phyloP scores from a whole-genome alignment of 2,797 vertebrate genomes.

The Momotus momota region DNA sequence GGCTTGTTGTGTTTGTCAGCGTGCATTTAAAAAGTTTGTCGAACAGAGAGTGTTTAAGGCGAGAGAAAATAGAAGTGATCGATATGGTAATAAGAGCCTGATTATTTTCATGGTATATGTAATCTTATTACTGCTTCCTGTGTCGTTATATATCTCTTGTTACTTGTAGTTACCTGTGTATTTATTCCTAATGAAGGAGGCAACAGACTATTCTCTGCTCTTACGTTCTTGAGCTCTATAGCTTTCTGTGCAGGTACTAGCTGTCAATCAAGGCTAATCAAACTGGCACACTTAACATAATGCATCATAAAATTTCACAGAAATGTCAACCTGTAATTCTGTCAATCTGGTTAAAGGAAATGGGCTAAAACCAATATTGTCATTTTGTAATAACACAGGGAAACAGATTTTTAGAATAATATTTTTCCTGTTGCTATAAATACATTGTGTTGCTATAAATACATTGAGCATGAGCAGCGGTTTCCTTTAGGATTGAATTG shows the following conservation, averaged over 20 bases:
- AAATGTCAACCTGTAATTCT: constrained; percentile 84
- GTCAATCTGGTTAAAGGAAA: constrained; percentile 81
- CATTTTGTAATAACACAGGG: constrained; percentile 75
- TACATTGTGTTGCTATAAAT: constrained; percentile 21
- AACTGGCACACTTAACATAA: constrained; percentile 81
- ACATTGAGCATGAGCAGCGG: neutral
- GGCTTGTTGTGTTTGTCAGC: neutral
- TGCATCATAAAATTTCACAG: constrained; percentile 83
- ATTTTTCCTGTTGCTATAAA: constrained; percentile 44
- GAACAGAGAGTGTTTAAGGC: neutral
- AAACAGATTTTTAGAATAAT: constrained; percentile 70
- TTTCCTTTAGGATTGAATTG: neutral
- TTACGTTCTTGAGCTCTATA: constrained; percentile 65
- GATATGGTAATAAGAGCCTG: neutral
- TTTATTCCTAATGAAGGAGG: constrained; percentile 54
- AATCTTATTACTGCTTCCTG: neutral
- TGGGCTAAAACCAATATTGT: constrained; percentile 80
- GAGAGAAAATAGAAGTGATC: neutral
- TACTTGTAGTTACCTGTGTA: constrained; percentile 56
- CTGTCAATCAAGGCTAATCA: constrained; percentile 85
- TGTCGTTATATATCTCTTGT: constrained; percentile 42
- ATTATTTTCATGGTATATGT: constrained; percentile 19
- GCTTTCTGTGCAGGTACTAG: constrained; percentile 79
- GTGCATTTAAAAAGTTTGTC: neutral
- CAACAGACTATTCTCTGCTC: neutral